Evolutionary conservation across 1,140 invertebrate species (phyloP).

Genomic region (Neodiprion pinetum): DNA sequence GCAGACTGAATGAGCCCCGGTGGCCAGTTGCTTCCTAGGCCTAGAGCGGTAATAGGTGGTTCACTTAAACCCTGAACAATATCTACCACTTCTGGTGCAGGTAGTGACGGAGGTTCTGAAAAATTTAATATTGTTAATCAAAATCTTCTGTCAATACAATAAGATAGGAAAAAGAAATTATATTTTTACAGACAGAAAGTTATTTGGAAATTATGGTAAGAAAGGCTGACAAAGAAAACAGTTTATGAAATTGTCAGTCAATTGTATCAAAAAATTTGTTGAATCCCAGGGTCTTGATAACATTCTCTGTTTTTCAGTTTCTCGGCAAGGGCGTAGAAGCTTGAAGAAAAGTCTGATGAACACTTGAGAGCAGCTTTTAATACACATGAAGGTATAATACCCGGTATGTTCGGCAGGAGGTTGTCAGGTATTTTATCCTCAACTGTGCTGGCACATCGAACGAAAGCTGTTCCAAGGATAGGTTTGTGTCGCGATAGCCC

Average conservation of each 20-base stretch:
- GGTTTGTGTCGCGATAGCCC: constrained; percentile 1
- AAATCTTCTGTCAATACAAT: background rate
- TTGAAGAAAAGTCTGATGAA: too few relatives aligned
- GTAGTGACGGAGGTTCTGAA: constrained; percentile 32
- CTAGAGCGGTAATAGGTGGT: constrained; percentile 78
- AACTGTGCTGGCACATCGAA: constrained; percentile 31
- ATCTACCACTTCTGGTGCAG: constrained; percentile 52
- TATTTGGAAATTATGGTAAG: too few relatives aligned
- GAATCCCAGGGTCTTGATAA: too few relatives aligned
- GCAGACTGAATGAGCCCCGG: constrained; percentile 79
- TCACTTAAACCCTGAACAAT: constrained; percentile 70
- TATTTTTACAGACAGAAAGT: background rate
- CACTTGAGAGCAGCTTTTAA: too few relatives aligned
- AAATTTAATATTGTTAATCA: background rate
- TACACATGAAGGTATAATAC: background rate
- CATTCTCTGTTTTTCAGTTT: too few relatives aligned
- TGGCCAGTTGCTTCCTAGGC: constrained; percentile 80
- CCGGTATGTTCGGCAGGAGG: background rate
- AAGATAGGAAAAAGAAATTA: background rate
- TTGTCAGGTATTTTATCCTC: background rate
- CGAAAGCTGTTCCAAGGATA: constrained; percentile 3
- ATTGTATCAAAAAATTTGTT: too few relatives aligned
- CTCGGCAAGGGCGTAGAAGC: too few relatives aligned
- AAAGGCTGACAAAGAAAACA: too few relatives aligned
- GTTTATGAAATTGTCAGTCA: too few relatives aligned